A percentile compares a stretch with the other conserved stretches of the same genome.
These are phyloP conservation scores for Leucoptera coffeella DNA, from an alignment of 2,888 invertebrate species.

Conservation along the genomic window DNA sequence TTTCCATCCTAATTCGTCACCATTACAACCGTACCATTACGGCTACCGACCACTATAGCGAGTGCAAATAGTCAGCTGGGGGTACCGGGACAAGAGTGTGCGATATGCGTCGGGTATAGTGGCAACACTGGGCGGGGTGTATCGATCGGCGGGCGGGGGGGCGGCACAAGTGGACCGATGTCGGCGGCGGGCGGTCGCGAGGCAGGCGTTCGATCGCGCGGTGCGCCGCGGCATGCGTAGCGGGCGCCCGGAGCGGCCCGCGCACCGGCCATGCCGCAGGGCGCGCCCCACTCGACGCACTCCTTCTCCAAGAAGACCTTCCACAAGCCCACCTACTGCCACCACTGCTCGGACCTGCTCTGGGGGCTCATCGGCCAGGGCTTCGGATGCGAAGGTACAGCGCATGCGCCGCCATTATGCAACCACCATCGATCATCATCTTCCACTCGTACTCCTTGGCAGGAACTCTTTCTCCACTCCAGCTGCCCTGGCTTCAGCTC, in stretches of 20 bases:
- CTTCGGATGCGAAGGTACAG: conserved; percentile 98
- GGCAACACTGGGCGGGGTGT: conserved; percentile 19
- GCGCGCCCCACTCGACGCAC: conserved; percentile 69
- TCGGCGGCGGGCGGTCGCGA: conserved; percentile 55
- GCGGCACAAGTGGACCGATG: conserved; percentile 51
- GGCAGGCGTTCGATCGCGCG: conserved; percentile 51
- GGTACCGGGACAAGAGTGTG: too few species aligned
- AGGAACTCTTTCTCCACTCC: too few species aligned
- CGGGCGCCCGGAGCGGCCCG: conserved; percentile 48
- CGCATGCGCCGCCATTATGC: conserved; percentile 45
- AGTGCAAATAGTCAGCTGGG: too few species aligned
- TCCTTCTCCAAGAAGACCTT: conserved; percentile 99
- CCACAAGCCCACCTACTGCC: conserved; percentile 99
- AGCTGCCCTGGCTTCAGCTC: too few species aligned
- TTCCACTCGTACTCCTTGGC: too few species aligned
- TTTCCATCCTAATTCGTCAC: too few species aligned
- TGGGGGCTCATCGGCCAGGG: conserved; percentile 99
- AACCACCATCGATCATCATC: too few species aligned
- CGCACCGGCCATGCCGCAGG: conserved; percentile 54
- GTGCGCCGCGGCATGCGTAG: conserved; percentile 53
- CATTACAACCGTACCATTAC: too few species aligned
- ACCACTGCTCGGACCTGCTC: conserved; percentile 99
- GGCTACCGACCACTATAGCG: too few species aligned
- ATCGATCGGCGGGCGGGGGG: conserved; percentile 12
- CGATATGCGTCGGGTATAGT: conserved; percentile 15